Conservation (phyloP, 2,888 invertebrate species). For the Neoaliturus tenellus region DNA sequence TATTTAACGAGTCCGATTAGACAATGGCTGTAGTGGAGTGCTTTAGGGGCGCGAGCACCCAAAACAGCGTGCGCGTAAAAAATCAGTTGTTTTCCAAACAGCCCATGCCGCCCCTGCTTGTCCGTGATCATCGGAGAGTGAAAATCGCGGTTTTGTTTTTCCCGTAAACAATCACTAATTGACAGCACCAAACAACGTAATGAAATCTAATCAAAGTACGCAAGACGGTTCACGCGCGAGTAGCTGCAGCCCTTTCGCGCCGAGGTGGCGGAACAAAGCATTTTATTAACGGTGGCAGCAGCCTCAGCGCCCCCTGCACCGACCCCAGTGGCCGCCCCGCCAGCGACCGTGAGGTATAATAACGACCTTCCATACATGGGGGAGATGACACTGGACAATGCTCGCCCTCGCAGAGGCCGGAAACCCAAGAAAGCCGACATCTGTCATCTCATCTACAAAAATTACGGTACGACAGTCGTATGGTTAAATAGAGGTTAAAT, state of each 20-base stretch:
- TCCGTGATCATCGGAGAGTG: constrained; percentile 8
- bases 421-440: constrained; percentile 96
- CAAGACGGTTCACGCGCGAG: constrained; percentile 20
- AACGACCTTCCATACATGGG: constrained; percentile 95
- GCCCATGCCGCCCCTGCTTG: constrained; percentile 32
- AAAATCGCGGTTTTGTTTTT: constrained; percentile 36
- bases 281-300: constrained; percentile 68
- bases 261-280: constrained; percentile 27
- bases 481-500: too few species aligned
- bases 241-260: constrained; percentile 8
- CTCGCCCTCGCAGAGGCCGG: constrained; percentile 88
- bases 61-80: constrained; percentile 34
- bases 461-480: constrained; percentile 89
- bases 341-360: constrained; percentile 73
- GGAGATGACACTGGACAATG: constrained; percentile 92
- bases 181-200: constrained; percentile 35
- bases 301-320: constrained; percentile 49
- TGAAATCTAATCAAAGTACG: constrained; percentile 12
- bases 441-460: constrained; percentile 93
- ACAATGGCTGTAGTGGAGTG: background rate
- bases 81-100: constrained; percentile 39
- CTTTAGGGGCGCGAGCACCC: constrained; percentile 3
- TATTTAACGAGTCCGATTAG: too few species aligned
- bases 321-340: constrained; percentile 60
- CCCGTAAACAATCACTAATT: constrained; percentile 28